A percentile compares a stretch with the other conserved stretches of the same genome.
Conservation (phyloP, 2,888 invertebrate genomes). For the Helleia helle region DNA sequence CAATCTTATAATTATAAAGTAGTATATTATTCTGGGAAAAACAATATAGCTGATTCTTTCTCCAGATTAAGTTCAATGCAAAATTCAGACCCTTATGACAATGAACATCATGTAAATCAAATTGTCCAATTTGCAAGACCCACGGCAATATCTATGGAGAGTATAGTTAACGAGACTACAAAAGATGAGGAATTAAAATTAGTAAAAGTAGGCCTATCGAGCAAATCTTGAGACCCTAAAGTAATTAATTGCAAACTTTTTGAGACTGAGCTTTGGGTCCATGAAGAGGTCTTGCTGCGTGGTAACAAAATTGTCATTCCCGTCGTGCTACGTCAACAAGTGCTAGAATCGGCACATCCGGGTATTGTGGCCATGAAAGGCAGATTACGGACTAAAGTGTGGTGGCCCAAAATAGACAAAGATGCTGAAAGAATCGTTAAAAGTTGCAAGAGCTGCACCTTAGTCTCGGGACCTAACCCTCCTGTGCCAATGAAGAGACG, state of each 20-base stretch:
- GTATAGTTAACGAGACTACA: constrained; percentile 13
- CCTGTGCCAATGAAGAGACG: constrained; percentile 16
- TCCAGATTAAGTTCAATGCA: constrained; percentile 17
- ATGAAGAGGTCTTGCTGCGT: constrained; percentile 21
- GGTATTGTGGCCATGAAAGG: constrained; percentile 14
- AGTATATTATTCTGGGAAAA: constrained; percentile 25
- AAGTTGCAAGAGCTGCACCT: constrained; percentile 18
- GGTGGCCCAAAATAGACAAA: constrained; percentile 20
- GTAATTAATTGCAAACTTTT: constrained; percentile 24
- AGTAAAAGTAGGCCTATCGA: constrained; percentile 17
- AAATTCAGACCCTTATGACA: not conserved
- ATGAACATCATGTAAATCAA: constrained; percentile 11
- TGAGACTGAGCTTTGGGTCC: constrained; percentile 27
- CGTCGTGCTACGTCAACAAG: constrained; percentile 9
- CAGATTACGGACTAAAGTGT: constrained; percentile 18
- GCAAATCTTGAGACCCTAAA: constrained; percentile 18
- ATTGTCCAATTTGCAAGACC: constrained; percentile 18
- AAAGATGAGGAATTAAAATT: constrained; percentile 11
- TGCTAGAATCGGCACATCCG: constrained; percentile 25
- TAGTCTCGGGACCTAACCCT: constrained; percentile 15
- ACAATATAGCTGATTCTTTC: constrained; percentile 27
- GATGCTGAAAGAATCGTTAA: constrained; percentile 15
- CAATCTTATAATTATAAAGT: constrained; percentile 28
- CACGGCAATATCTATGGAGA: constrained; percentile 13
- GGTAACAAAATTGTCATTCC: constrained; percentile 24